phyloP scores from a whole-genome alignment of 2,888 invertebrate species.

The Cataglyphis cursor region DNA sequence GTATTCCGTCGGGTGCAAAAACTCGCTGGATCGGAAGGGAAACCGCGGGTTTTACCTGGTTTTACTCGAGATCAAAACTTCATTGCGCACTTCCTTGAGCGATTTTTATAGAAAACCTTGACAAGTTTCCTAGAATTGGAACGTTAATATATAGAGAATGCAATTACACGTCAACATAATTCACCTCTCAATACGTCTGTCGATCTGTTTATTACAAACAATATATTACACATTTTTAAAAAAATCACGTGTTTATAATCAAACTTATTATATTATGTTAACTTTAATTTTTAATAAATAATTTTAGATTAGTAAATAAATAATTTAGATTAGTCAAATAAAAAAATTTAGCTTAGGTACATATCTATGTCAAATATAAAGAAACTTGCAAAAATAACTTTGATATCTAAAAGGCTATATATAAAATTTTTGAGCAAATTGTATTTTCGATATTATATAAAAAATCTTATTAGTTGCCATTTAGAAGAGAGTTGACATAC shows the following conservation, averaged over 20 bases:
- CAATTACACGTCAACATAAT: conserved; percentile 24
- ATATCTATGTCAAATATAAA: background rate
- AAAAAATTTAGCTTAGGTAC: background rate
- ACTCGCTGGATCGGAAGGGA: conserved; percentile 13
- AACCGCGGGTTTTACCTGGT: conserved; percentile 32
- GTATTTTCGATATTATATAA: background rate
- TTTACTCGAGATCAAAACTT: conserved; percentile 32
- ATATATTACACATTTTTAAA: background rate
- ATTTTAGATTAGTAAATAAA: background rate
- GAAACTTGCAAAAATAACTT: background rate
- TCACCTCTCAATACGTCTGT: background rate
- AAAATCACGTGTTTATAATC: background rate
- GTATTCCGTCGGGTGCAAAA: conserved; percentile 34
- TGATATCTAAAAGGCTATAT: background rate
- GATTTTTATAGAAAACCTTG: conserved; percentile 10
- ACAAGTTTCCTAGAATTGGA: conserved; percentile 8
- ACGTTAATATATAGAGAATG: conserved; percentile 30
- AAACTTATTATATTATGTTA: background rate
- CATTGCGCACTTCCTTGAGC: conserved; percentile 28
- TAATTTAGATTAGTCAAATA: background rate
- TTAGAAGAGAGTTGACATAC: conserved; percentile 26
- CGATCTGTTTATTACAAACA: background rate
- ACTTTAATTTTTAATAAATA: background rate
- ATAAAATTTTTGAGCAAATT: background rate
- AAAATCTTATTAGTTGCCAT: background rate